phyloP scores from a whole-genome alignment of 2,113 vertebrate genomes.

The Electrona antarctica region DNA sequence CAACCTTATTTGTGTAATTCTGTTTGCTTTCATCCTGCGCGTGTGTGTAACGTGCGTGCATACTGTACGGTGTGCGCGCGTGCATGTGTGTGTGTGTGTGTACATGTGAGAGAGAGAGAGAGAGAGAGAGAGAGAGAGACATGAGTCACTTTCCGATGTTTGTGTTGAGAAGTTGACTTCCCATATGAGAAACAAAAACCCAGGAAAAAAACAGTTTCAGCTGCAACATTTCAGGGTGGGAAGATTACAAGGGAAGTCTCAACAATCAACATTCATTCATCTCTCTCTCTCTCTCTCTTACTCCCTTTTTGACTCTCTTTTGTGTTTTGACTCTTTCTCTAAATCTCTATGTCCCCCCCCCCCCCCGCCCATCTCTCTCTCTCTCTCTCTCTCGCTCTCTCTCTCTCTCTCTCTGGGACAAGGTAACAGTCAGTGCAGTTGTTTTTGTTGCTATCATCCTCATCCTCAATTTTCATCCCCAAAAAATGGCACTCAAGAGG shows the following conservation, averaged over 20 bases:
- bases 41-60: neutral
- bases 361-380: neutral
- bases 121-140: neutral
- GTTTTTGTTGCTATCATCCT: too few species aligned
- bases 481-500: neutral
- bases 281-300: conserved; percentile 16
- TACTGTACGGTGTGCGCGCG: neutral
- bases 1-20: conserved; percentile 38
- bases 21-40: conserved; percentile 31
- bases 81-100: conserved; percentile 4
- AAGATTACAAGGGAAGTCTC: conserved; percentile 33
- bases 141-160: conserved; percentile 66
- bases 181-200: conserved; percentile 43
- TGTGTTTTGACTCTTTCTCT: neutral
- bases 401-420: neutral
- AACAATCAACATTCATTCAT: neutral
- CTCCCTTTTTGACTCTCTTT: neutral
- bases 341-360: neutral
- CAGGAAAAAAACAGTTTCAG: conserved; percentile 46
- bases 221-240: conserved; percentile 36
- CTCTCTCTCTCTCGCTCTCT: neutral
- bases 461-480: neutral
- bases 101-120: neutral
- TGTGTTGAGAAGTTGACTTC: conserved; percentile 43
- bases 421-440: too few species aligned